Conservation (phyloP, 1,140 invertebrate genomes). For the Ostrea edulis region DNA sequence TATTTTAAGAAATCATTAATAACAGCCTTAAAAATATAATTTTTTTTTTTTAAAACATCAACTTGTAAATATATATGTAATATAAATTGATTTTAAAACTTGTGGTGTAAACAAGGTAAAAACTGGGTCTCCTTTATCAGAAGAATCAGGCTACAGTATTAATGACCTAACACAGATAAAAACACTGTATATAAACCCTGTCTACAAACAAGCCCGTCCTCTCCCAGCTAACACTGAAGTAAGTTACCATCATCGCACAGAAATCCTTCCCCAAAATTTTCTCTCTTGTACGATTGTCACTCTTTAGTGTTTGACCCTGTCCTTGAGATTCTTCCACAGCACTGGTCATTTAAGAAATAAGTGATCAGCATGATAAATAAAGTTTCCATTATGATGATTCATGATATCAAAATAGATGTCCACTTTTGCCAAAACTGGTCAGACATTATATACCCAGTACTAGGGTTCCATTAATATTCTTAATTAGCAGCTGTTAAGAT, state of each 20-base stretch:
- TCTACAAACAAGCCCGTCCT: slow-evolving; percentile 5
- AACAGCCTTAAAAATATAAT: background rate
- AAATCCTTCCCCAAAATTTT: background rate
- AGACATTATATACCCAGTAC: too few relatives aligned
- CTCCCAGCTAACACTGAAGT: slow-evolving; percentile 4
- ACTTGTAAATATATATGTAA: background rate
- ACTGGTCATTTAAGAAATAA: background rate
- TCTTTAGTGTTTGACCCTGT: background rate
- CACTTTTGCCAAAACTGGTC: background rate
- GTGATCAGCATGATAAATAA: background rate
- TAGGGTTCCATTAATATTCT: too few relatives aligned
- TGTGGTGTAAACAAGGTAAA: background rate
- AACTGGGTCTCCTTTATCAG: background rate
- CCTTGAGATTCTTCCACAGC: background rate
- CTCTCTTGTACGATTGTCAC: background rate
- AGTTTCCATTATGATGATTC: background rate
- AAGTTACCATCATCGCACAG: background rate
- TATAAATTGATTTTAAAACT: background rate
- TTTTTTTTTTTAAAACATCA: background rate
- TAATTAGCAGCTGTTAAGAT: too few relatives aligned
- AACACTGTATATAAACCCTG: slow-evolving; percentile 27
- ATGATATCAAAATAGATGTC: background rate
- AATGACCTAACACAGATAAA: slow-evolving; percentile 13
- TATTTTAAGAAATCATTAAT: too few relatives aligned
- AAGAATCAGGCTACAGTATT: background rate